Evolutionary conservation across 2,797 vertebrate genomes (phyloP), one percentile per base, ranked within the genome.

Genomic region (Semotilus atromaculatus): DNA sequence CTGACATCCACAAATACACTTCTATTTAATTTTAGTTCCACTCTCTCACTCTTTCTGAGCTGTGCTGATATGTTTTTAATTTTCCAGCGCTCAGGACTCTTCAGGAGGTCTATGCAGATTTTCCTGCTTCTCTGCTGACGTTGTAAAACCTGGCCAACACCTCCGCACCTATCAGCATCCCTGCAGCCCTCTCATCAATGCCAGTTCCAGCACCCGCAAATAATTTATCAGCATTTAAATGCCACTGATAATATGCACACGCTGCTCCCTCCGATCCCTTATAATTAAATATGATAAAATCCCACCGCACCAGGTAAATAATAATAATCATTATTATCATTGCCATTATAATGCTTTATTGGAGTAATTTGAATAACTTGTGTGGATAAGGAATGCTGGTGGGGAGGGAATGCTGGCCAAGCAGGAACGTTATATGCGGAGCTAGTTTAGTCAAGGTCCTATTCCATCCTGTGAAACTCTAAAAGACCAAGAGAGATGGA

Each of bases 201-300:
- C 86, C 84, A 71, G 75, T 87, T 18, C 71, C 80, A 85, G 88
- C 85, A 66, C 67, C 68, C 89, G 84, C 88, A 93, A 93, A 94
- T 91, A 91, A 93, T 93, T 93, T 74, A 92, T 87, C 91, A 86
- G 89, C 88, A 88, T 89, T 88, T 88, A 89, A 90, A 89, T 88
- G 78, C 90, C 85, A 43, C 74, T 88, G 90, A 93, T 94, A 93
- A 93, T 90, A 91, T 82, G 89, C 90, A 88, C 88, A 90, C 74
- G 87, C 86, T 80, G 84, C 83, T 87, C 85, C 89, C 89, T 83
- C 80, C 86, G 86, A 90, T 89, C 88, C 87, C 71, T 90, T 92
- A 92, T 94, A 94, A 95, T 95, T 93, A 94, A 93, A 93, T 91
- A 91, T 90, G 89, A 92, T 91, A 87, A 88, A 89, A 80, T 80